A percentile compares a stretch with the other conserved stretches of the same genome.
These are phyloP conservation scores for Poecilus cupreus DNA, from an alignment of 2,888 invertebrate genomes.

Conservation along the genomic window DNA sequence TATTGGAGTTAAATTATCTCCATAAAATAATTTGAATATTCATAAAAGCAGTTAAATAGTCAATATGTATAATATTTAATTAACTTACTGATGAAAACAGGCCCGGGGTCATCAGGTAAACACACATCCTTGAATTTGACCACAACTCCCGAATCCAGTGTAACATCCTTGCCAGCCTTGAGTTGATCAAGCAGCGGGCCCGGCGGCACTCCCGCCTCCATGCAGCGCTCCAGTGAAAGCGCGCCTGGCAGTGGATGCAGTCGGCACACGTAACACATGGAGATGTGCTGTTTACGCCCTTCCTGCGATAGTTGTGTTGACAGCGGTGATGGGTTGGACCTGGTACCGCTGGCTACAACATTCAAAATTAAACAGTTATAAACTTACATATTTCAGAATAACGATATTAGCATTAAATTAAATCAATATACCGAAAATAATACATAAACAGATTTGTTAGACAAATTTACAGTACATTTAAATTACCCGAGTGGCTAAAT, in stretches of 20 bases:
- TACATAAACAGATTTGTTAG: too few species aligned
- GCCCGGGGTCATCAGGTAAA: constrained; percentile 83
- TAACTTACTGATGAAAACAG: constrained; percentile 82
- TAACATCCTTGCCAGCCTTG: constrained; percentile 88
- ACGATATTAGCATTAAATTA: background rate
- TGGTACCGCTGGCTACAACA: constrained; percentile 66
- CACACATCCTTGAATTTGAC: constrained; percentile 85
- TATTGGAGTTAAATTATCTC: too few species aligned
- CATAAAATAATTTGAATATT: too few species aligned
- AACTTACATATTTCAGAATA: too few species aligned
- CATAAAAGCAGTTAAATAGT: too few species aligned
- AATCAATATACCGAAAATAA: too few species aligned
- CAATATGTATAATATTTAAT: background rate
- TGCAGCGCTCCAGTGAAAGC: constrained; percentile 85
- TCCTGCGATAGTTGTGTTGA: constrained; percentile 61
- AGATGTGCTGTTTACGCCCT: constrained; percentile 66
- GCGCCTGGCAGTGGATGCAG: constrained; percentile 82
- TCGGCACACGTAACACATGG: constrained; percentile 82
- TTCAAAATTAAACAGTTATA: too few species aligned
- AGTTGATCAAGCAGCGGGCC: constrained; percentile 91
- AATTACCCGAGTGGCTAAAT: too few species aligned
- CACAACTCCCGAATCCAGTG: constrained; percentile 83
- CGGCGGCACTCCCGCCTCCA: constrained; percentile 85
- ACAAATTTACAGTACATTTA: too few species aligned
- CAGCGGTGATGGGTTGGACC: constrained; percentile 62